Conservation (phyloP, 2,888 invertebrate genomes). For the Microchrysa polita region DNA sequence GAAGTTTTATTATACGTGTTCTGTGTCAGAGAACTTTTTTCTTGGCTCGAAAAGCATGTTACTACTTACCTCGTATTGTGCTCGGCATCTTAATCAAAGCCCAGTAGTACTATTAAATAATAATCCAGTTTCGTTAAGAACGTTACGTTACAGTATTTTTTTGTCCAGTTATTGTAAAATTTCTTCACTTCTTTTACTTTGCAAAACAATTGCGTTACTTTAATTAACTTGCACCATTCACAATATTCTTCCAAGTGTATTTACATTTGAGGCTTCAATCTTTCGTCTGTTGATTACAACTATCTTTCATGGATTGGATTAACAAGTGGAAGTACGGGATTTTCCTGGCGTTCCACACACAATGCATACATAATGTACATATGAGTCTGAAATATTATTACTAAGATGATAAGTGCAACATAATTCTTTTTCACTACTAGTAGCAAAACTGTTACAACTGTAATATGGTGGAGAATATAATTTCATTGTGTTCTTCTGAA, state of each 20-base stretch:
- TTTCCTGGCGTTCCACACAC: background rate
- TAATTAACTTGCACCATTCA: conserved; percentile 31
- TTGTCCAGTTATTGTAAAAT: conserved; percentile 17
- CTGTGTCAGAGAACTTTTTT: no score
- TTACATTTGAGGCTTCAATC: conserved; percentile 25
- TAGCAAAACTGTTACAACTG: conserved; percentile 36
- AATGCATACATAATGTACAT: conserved; percentile 10
- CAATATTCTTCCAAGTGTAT: conserved; percentile 10
- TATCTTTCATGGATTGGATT: background rate
- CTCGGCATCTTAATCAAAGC: conserved; percentile 52
- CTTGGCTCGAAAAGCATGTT: background rate
- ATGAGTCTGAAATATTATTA: background rate
- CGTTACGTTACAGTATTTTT: conserved; percentile 28
- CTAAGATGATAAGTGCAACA: conserved; percentile 27
- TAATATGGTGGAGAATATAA: conserved; percentile 21
- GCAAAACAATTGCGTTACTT: conserved; percentile 26
- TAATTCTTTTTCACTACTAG: background rate
- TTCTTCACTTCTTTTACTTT: background rate
- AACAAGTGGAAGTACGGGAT: conserved; percentile 30
- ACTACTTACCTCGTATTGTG: conserved; percentile 54
- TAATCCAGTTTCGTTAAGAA: conserved; percentile 38
- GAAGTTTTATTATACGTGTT: no score
- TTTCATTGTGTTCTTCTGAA: conserved; percentile 34
- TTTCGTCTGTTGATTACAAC: conserved; percentile 19
- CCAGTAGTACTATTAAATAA: conserved; percentile 27